Percentiles rank a stretch among this genome's conserved stretches.
These are phyloP conservation scores for Pollenia angustigena DNA, from an alignment of 2,888 invertebrate species.

Conservation along the genomic window DNA sequence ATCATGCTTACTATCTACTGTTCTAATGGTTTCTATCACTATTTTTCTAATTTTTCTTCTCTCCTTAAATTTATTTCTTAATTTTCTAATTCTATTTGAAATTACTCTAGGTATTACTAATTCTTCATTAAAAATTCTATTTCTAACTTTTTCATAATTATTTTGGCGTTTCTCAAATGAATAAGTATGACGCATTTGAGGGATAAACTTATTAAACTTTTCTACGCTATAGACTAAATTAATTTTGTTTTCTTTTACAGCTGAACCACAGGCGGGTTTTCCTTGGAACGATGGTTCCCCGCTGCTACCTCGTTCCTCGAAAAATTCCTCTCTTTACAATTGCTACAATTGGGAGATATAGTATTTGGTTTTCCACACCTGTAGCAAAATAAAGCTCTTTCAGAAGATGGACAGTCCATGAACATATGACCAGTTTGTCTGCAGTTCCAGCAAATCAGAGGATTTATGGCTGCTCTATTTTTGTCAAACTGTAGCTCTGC, in stretches of 20 bases:
- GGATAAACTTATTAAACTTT: constrained; percentile 10
- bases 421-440: too few relatives aligned
- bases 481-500: neutral
- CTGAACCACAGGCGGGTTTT: neutral
- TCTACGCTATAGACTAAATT: neutral
- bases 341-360: too few relatives aligned
- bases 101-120: neutral
- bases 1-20: neutral
- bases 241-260: neutral
- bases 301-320: neutral
- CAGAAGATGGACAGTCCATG: too few relatives aligned
- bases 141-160: constrained; percentile 17
- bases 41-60: neutral
- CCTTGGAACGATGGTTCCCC: constrained; percentile 1
- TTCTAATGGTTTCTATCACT: neutral
- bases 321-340: too few relatives aligned
- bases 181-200: neutral
- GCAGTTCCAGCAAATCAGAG: too few relatives aligned
- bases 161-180: neutral
- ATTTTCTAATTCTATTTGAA: constrained; percentile 12
- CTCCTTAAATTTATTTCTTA: neutral
- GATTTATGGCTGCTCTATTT: too few relatives aligned
- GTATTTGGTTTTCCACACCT: too few relatives aligned
- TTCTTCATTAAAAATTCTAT: constrained; percentile 24
- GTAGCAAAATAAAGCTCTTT: too few relatives aligned